Evolutionary conservation across 2,888 invertebrate genomes (phyloP).

Genomic region (Phalangium opilio): DNA sequence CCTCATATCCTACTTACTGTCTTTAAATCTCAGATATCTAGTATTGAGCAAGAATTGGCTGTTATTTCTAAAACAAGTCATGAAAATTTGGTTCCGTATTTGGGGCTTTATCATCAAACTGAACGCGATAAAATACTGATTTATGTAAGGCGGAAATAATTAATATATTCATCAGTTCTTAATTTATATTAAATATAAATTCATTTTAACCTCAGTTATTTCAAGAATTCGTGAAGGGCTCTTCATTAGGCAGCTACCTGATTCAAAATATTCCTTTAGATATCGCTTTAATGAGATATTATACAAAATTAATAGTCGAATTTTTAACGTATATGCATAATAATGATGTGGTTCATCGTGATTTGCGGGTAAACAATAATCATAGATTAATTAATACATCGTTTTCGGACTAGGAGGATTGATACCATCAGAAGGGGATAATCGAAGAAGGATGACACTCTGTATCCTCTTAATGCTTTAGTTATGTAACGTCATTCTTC

Average conservation of each 20-base stretch:
- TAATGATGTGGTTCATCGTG: constrained; percentile 65
- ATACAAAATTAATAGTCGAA: constrained; percentile 54
- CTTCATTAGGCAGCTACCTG: constrained; percentile 37
- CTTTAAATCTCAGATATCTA: constrained; percentile 46
- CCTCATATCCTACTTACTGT: too few species aligned
- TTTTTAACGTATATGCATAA: constrained; percentile 64
- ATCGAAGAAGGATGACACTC: too few species aligned
- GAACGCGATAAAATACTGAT: constrained; percentile 48
- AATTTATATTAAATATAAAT: constrained; percentile 6
- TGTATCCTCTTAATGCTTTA: too few species aligned
- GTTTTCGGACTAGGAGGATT: too few species aligned
- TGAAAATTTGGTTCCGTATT: constrained; percentile 54
- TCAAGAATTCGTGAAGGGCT: constrained; percentile 35
- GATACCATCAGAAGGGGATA: too few species aligned
- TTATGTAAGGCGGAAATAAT: constrained; percentile 23
- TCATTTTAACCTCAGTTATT: constrained; percentile 21
- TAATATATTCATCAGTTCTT: neutral
- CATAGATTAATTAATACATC: constrained; percentile 3
- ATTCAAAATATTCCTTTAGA: constrained; percentile 39
- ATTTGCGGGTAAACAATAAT: constrained; percentile 42
- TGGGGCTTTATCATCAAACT: constrained; percentile 46
- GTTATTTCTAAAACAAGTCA: constrained; percentile 53
- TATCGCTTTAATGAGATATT: constrained; percentile 43
- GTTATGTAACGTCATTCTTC: too few species aligned
- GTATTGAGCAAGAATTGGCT: constrained; percentile 62